These are phyloP conservation scores for Orius laevigatus DNA, from an alignment of 1,140 invertebrate species.

Conservation along the genomic window DNA sequence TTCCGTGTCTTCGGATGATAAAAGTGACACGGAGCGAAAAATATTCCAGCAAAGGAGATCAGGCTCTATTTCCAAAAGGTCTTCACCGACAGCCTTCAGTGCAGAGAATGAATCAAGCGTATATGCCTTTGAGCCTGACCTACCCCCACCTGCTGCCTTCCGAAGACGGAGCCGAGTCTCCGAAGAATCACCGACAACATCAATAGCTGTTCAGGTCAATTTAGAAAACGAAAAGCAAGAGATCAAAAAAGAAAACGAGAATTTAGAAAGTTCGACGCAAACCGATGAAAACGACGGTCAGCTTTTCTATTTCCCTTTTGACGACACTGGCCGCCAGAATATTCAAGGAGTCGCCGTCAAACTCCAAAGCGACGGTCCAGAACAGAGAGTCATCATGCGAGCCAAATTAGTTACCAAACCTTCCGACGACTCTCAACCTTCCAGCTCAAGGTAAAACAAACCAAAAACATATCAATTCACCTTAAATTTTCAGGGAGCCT, in stretches of 20 bases:
- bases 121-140: conserved; percentile 48
- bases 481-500: not conserved
- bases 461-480: no score
- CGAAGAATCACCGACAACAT: conserved; percentile 26
- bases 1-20: conserved; percentile 20
- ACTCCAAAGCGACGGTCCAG: conserved; percentile 39
- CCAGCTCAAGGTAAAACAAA: conserved; percentile 10
- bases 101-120: conserved; percentile 52
- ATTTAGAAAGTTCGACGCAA: conserved; percentile 35
- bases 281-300: conserved; percentile 38
- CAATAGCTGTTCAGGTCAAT: conserved; percentile 42
- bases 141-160: conserved; percentile 30
- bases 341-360: conserved; percentile 52
- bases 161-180: conserved; percentile 25
- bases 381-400: conserved; percentile 43
- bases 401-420: conserved; percentile 50
- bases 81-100: conserved; percentile 43
- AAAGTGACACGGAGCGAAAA: conserved; percentile 30
- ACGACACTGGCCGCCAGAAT: conserved; percentile 30
- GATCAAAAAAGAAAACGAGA: conserved; percentile 14
- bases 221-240: conserved; percentile 21
- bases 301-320: conserved; percentile 49
- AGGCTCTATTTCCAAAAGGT: conserved; percentile 13
- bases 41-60: conserved; percentile 29
- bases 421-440: conserved; percentile 25